A percentile compares a stretch with the other conserved stretches of the same genome.
Evolutionary conservation across 2,113 vertebrate genomes (phyloP).

Genomic region (Todiramphus chloris): DNA sequence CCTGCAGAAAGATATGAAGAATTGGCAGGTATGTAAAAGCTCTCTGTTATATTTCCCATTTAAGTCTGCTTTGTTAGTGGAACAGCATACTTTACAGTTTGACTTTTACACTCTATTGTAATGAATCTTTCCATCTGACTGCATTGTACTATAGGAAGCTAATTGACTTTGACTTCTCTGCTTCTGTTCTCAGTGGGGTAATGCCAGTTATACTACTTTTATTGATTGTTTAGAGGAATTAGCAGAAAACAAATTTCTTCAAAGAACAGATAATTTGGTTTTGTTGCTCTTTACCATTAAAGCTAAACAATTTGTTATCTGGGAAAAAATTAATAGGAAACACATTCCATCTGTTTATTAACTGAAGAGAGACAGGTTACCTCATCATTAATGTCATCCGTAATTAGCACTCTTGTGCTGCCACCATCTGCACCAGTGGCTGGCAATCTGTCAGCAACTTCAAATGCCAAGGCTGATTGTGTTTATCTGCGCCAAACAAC

Average conservation of each 20-base stretch:
- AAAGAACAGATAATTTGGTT: slow-evolving; percentile 49
- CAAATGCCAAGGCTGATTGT: background rate
- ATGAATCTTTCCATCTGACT: slow-evolving; percentile 48
- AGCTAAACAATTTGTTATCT: slow-evolving; percentile 59
- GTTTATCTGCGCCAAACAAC: slow-evolving; percentile 2
- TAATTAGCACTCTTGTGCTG: slow-evolving; percentile 39
- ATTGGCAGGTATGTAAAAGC: background rate
- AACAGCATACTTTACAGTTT: background rate
- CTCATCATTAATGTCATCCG: slow-evolving; percentile 62
- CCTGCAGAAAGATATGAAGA: background rate
- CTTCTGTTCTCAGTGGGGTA: slow-evolving; percentile 48
- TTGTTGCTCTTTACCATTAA: slow-evolving; percentile 16
- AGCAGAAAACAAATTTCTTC: slow-evolving; percentile 60
- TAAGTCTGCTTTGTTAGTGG: background rate
- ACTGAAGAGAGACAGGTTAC: slow-evolving; percentile 40
- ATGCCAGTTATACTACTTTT: slow-evolving; percentile 48
- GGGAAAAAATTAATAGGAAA: slow-evolving; percentile 34
- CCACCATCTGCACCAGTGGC: background rate
- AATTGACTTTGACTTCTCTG: slow-evolving; percentile 69
- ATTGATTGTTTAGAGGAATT: slow-evolving; percentile 65
- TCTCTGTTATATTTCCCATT: background rate
- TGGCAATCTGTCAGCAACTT: slow-evolving; percentile 40
- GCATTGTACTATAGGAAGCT: slow-evolving; percentile 28
- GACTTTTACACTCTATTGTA: background rate
- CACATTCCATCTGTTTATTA: slow-evolving; percentile 57